Base-by-base conservation (phyloP, 2,888 invertebrate species). In the Drosophila fungiperda region DNA sequence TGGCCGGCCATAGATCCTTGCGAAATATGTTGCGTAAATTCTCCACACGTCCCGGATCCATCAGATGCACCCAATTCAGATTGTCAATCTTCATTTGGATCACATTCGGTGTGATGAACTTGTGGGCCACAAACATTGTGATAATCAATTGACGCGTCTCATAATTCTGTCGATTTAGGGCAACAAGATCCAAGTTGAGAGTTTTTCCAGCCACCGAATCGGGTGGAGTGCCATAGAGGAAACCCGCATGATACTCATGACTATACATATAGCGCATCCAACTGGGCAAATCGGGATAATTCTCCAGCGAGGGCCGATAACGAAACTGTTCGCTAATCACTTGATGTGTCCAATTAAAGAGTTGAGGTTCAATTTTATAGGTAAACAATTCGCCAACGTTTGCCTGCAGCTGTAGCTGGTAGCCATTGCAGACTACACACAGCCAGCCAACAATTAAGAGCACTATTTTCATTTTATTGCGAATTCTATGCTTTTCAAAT, bases 31-130 rank as follows among this genome's bases (percentile, higher is more conserved):
- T 96, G 76, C 97, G 95, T 6, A 98, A 93, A 38, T 95, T 95
- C 40, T 96, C 95, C 93, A 97, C 96, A 67, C 96, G 94, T 78
- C 93, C 95, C 20, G 95, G 94, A 92, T 97, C 96, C 91, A 98
- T 96, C 90, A 98, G 94, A 33, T 98, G 97, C 78, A 97, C 97
- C 62, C 98, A 97, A 90, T 98, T 97, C 32, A 98, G 93, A 93
- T 98, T 98, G 92, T 97, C 96, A 55, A 98, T 97, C 93, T 98
- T 98, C 89, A 98, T 94, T 91, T 97, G 96, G 7, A 98, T 96
- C 87, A 97, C 96, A 90, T 96, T 95, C 50, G 95, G 95, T 0
- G 97, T 95, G 74, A 95, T 94, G 78, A 95, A 95, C 88, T 96
- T 97, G 20, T 95, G 94, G 4, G 94, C 93, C 17, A 97, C 94